Conservation (phyloP, 2,888 invertebrate species). For the Xestia rhomboidea region DNA sequence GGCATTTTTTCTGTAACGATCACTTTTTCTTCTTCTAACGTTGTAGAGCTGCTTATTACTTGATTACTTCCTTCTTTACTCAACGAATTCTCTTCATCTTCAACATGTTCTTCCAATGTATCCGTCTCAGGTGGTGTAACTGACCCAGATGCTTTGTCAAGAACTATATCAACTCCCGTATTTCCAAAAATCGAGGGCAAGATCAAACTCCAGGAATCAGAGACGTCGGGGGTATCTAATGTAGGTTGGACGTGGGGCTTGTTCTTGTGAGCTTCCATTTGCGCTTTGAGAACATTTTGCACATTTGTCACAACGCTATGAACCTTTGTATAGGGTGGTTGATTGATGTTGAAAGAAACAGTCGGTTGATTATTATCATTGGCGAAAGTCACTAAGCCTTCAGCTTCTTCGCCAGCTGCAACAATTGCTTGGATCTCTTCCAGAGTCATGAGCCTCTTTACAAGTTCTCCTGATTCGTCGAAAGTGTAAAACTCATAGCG, state of each 20-base stretch:
- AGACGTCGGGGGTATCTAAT: constrained; percentile 93
- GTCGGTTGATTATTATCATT: constrained; percentile 87
- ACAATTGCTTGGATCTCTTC: constrained; percentile 96
- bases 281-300: constrained; percentile 95
- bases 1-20: constrained; percentile 65
- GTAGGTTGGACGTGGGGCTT: constrained; percentile 85
- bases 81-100: constrained; percentile 74
- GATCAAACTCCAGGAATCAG: constrained; percentile 95
- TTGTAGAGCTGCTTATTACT: constrained; percentile 72
- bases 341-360: constrained; percentile 87
- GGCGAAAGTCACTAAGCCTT: constrained; percentile 88
- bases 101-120: constrained; percentile 77
- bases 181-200: constrained; percentile 95
- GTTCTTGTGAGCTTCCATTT: constrained; percentile 92
- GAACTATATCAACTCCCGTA: constrained; percentile 91
- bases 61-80: constrained; percentile 80
- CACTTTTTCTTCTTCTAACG: constrained; percentile 62
- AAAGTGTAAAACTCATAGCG: constrained; percentile 97
- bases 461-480: constrained; percentile 95
- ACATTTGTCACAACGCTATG: constrained; percentile 95
- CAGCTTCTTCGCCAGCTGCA: constrained; percentile 94
- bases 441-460: constrained; percentile 95
- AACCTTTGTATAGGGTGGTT: constrained; percentile 92
- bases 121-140: constrained; percentile 86
- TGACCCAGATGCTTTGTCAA: constrained; percentile 86